Evolutionary conservation across 2,888 invertebrate genomes (phyloP).

Genomic region (Scotopteryx bipunctaria): DNA sequence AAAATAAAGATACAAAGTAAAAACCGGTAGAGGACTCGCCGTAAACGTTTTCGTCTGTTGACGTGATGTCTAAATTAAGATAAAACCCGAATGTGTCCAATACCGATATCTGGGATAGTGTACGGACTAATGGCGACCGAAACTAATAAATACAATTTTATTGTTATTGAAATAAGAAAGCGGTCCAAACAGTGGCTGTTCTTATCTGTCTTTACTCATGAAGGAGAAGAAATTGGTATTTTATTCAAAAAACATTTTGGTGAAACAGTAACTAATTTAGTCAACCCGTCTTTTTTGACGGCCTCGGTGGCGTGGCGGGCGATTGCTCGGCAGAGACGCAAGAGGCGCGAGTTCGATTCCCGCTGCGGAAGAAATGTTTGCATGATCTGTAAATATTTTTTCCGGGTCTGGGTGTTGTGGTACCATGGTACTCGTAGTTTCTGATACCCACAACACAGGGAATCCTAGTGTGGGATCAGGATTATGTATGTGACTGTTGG

Average conservation of each 20-base stretch:
- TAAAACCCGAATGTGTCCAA: neutral
- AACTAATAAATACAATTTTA: slow-evolving; percentile 2
- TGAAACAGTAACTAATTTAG: neutral
- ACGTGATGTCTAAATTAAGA: neutral
- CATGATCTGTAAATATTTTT: no score
- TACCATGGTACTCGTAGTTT: no score
- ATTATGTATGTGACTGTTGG: no score
- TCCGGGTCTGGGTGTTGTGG: no score
- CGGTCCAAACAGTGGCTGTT: slow-evolving; percentile 11
- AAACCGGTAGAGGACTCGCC: neutral
- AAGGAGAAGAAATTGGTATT: slow-evolving; percentile 4
- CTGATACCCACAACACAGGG: no score
- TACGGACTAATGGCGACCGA: neutral
- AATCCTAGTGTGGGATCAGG: no score
- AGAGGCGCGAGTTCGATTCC: no score
- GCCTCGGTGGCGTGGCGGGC: no score
- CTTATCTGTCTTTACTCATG: neutral
- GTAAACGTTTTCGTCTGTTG: neutral
- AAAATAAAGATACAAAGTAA: neutral
- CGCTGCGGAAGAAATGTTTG: no score
- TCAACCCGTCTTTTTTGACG: neutral
- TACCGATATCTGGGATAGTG: neutral
- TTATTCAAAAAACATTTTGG: slow-evolving; percentile 12
- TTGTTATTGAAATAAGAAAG: slow-evolving; percentile 10
- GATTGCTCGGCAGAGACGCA: no score